Conservation (phyloP, 92 coral and sea anemone genomes). For the Porites evermanni region DNA sequence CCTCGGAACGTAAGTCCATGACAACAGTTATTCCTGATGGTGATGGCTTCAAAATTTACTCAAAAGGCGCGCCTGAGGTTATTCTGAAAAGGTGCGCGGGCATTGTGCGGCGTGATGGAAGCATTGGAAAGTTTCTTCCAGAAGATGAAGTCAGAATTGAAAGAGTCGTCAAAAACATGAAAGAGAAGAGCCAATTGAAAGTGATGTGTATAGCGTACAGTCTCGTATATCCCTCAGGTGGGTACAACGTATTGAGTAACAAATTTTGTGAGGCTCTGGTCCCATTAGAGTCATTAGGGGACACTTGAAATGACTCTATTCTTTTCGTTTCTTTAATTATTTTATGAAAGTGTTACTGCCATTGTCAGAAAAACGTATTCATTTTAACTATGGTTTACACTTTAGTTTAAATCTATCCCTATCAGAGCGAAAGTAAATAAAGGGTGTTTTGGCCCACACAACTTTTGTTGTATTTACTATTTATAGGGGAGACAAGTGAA, state of each 20-base stretch:
- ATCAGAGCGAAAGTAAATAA: not conserved
- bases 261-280: no score
- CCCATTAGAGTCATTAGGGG: no score
- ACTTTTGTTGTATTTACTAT: not conserved
- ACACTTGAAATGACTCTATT: no score
- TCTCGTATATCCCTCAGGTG: conserved; percentile 21
- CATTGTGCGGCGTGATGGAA: conserved; percentile 72
- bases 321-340: no score
- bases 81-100: conserved; percentile 70
- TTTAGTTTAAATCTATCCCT: not conserved
- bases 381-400: no score
- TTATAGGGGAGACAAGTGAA: conserved; percentile 14
- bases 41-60: conserved; percentile 55
- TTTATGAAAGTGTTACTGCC: no score
- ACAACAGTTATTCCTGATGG: conserved; percentile 72
- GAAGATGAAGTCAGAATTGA: conserved; percentile 62
- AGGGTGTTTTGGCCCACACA: not conserved
- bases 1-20: conserved; percentile 78
- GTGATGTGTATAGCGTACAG: conserved; percentile 90
- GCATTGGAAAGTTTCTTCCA: conserved; percentile 47
- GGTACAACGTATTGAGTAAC: not conserved
- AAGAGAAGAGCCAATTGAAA: conserved; percentile 76
- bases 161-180: conserved; percentile 64
- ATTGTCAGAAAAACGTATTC: no score
- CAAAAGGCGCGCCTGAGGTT: conserved; percentile 88